A percentile compares a stretch with the other conserved stretches of the same genome.
Conservation (phyloP, 2,113 vertebrate species). For the Orcinus orca region DNA sequence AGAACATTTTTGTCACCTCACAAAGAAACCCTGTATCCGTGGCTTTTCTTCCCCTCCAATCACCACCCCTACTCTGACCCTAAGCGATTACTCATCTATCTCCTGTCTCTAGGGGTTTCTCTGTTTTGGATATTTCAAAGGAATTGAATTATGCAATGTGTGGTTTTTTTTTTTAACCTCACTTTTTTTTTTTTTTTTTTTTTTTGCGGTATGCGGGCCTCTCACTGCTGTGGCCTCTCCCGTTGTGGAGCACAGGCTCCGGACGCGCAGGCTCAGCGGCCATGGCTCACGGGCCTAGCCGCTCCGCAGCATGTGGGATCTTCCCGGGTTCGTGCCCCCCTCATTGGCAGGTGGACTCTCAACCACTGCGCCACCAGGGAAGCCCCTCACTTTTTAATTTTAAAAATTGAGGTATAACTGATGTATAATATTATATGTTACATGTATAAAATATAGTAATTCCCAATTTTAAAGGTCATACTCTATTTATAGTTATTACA, state of each 20-base stretch:
- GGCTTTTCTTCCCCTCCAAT: rapidly evolving
- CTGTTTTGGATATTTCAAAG: no score
- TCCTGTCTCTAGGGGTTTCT: neutral
- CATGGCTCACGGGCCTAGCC: no score
- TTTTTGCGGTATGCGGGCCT: no score
- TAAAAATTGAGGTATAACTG: neutral
- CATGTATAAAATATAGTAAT: neutral
- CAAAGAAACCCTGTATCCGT: neutral
- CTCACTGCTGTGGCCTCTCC: no score
- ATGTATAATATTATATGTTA: neutral
- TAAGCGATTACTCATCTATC: neutral
- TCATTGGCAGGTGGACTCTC: no score
- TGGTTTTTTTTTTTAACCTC: neutral
- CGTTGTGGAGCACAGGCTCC: no score
- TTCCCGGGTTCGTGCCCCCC: no score
- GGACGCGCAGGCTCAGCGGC: no score
- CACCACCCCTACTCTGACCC: no score
- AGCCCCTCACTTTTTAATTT: neutral
- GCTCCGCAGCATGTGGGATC: no score
- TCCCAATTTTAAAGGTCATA: neutral
- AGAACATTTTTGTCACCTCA: neutral
- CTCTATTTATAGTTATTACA: neutral
- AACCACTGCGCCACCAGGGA: no score
- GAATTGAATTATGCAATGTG: neutral
- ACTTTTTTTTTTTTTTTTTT: neutral